phyloP scores from a whole-genome alignment of 2,797 vertebrate species.

The Pseudochirops cupreus region DNA sequence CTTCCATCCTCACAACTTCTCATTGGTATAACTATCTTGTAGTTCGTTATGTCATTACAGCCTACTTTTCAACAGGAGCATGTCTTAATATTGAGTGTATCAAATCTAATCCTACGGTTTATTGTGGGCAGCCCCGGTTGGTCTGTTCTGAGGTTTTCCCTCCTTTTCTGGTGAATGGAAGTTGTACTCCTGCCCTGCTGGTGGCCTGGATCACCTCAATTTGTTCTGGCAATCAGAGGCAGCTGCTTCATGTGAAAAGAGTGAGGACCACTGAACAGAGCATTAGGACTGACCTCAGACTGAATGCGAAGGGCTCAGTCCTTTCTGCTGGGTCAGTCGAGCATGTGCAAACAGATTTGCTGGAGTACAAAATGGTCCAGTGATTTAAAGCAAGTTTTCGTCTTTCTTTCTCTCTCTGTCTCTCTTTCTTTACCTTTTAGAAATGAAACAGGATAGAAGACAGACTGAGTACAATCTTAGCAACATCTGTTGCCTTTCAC shows the following conservation, averaged over 20 bases:
- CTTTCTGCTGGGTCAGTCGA: constrained; percentile 85
- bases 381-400: constrained; percentile 84
- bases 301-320: constrained; percentile 82
- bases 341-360: constrained; percentile 87
- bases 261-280: constrained; percentile 82
- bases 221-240: constrained; percentile 88
- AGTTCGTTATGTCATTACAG: constrained; percentile 76
- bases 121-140: constrained; percentile 87
- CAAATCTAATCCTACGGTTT: constrained; percentile 89
- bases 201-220: constrained; percentile 88
- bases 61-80: constrained; percentile 83
- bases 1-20: constrained; percentile 62
- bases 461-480: constrained; percentile 83
- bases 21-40: constrained; percentile 76
- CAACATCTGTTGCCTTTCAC: constrained; percentile 91
- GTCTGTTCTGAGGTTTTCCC: constrained; percentile 82
- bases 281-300: constrained; percentile 83
- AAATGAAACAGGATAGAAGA: constrained; percentile 82
- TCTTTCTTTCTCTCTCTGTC: constrained; percentile 58
- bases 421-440: constrained; percentile 77
- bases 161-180: constrained; percentile 80
- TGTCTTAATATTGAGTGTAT: constrained; percentile 89
- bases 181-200: constrained; percentile 83
- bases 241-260: constrained; percentile 84
- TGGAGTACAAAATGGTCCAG: constrained; percentile 83